A percentile compares a stretch with the other conserved stretches of the same genome.
phyloP scores from a whole-genome alignment of 2,113 vertebrate genomes.

The Hippoglossus stenolepis region DNA sequence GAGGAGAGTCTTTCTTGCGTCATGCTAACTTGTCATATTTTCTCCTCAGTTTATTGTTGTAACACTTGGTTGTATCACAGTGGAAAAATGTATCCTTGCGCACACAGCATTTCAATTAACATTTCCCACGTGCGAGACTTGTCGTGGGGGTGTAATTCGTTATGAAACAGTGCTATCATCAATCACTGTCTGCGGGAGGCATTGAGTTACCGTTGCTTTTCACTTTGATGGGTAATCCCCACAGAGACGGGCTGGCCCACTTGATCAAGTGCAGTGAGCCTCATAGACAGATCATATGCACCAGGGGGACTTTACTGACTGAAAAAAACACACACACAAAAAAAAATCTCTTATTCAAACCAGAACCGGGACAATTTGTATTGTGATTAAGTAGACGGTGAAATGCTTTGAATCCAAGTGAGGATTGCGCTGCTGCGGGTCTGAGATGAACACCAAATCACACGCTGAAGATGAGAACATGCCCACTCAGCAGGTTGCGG shows the following conservation, averaged over 20 bases:
- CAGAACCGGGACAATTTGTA: constrained; percentile 71
- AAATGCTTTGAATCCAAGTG: constrained; percentile 69
- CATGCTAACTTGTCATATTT: constrained; percentile 22
- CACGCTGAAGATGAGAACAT: constrained; percentile 68
- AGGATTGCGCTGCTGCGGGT: constrained; percentile 61
- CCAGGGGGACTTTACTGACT: constrained; percentile 57
- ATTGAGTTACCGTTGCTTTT: constrained; percentile 81
- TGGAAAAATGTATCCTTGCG: constrained; percentile 64
- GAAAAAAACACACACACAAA: constrained; percentile 21
- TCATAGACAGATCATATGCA: constrained; percentile 75
- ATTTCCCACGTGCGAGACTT: constrained; percentile 73
- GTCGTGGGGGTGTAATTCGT: constrained; percentile 72
- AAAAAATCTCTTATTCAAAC: constrained; percentile 62
- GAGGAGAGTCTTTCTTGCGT: constrained; percentile 40
- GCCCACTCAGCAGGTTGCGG: constrained; percentile 76
- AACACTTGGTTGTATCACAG: constrained; percentile 42
- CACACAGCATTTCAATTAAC: constrained; percentile 80
- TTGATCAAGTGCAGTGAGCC: constrained; percentile 83
- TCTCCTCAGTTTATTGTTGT: constrained; percentile 37
- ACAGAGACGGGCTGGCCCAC: constrained; percentile 74
- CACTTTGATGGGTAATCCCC: constrained; percentile 83
- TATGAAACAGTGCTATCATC: constrained; percentile 80
- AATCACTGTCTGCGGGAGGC: constrained; percentile 83
- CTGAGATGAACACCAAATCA: constrained; percentile 67
- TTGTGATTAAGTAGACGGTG: constrained; percentile 78